Conservation (phyloP, 2,113 vertebrate species). For the Dissostichus mawsoni region DNA sequence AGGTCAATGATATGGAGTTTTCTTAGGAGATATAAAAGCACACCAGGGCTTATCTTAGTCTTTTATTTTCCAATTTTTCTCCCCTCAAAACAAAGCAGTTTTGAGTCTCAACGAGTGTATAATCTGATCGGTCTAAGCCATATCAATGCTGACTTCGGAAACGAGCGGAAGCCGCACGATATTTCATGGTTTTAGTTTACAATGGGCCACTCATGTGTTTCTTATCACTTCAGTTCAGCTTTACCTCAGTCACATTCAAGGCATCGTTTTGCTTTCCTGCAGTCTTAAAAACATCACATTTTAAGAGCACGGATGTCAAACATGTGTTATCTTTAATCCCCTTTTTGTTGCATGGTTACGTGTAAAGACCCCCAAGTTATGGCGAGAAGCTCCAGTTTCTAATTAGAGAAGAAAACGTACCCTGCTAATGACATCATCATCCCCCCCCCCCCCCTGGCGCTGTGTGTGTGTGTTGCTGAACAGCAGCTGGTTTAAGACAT, state of each 20-base stretch:
- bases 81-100: not conserved
- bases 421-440: slow-evolving; percentile 81
- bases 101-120: slow-evolving; percentile 34
- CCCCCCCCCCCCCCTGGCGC: slow-evolving; percentile 39
- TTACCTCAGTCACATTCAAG: slow-evolving; percentile 26
- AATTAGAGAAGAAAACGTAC: slow-evolving; percentile 79
- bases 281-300: slow-evolving; percentile 44
- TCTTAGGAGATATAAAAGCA: slow-evolving; percentile 6
- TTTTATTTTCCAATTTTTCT: slow-evolving; percentile 35
- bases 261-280: slow-evolving; percentile 37
- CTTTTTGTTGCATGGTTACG: slow-evolving; percentile 52
- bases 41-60: not conserved
- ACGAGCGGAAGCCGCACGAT: slow-evolving; percentile 57
- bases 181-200: slow-evolving; percentile 60
- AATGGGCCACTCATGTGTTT: slow-evolving; percentile 67
- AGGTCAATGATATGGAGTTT: not conserved
- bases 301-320: slow-evolving; percentile 41
- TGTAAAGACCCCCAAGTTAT: slow-evolving; percentile 68
- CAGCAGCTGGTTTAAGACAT: slow-evolving; percentile 79
- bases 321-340: slow-evolving; percentile 66
- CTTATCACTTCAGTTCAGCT: slow-evolving; percentile 56
- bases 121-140: slow-evolving; percentile 61
- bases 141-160: slow-evolving; percentile 56
- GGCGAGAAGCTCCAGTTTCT: slow-evolving; percentile 74
- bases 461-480: slow-evolving; percentile 32